Percentiles rank a stretch among this genome's conserved stretches.
Conservation (phyloP, 1,140 invertebrate genomes). For the Epicauta chinensis region DNA sequence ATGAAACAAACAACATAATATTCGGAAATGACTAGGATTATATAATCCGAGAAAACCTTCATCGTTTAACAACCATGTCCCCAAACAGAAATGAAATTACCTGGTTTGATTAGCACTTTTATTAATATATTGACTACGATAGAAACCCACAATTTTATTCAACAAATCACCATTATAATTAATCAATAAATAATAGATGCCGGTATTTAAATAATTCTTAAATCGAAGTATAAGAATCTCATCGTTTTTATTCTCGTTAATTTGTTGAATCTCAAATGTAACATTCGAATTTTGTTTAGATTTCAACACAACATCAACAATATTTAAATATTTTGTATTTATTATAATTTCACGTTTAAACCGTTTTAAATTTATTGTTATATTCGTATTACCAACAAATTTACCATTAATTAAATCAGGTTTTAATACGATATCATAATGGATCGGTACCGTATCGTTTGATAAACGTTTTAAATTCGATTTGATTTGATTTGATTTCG, state of each 20-base stretch:
- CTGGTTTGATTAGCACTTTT: constrained; percentile 50
- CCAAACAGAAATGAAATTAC: constrained; percentile 41
- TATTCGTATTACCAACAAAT: constrained; percentile 66
- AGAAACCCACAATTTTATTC: constrained; percentile 69
- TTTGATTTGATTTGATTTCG: constrained; percentile 27
- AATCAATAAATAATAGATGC: constrained; percentile 57
- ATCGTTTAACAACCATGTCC: constrained; percentile 1
- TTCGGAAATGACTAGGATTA: too few relatives aligned
- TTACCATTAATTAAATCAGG: constrained; percentile 64
- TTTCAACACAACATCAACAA: constrained; percentile 43
- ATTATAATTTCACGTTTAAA: constrained; percentile 57
- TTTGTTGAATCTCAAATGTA: constrained; percentile 18
- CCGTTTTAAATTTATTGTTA: constrained; percentile 55
- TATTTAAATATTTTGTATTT: constrained; percentile 60
- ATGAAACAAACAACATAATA: too few relatives aligned
- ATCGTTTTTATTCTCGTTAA: constrained; percentile 50
- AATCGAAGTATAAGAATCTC: constrained; percentile 62
- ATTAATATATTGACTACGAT: constrained; percentile 67
- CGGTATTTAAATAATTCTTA: constrained; percentile 47
- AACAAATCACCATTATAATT: constrained; percentile 62
- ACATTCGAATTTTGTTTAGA: background rate
- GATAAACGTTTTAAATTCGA: constrained; percentile 52
- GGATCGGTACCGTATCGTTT: constrained; percentile 55
- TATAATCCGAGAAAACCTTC: too few relatives aligned
- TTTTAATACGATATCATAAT: constrained; percentile 68